Evolutionary conservation across 2,113 vertebrate species (phyloP).

Genomic region (Oostethus manadensis): DNA sequence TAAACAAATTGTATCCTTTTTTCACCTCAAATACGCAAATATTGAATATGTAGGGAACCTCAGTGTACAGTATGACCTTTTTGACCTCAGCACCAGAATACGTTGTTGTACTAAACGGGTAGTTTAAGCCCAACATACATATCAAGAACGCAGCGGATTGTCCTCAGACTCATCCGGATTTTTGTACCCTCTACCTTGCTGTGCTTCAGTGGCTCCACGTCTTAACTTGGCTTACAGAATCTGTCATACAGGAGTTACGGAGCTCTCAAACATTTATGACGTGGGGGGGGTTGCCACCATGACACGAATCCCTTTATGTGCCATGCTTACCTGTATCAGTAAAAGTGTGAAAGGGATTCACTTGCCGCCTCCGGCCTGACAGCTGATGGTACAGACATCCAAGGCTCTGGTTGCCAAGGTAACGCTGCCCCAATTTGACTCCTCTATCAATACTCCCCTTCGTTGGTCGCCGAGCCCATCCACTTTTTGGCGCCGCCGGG

Average conservation of each 20-base stretch:
- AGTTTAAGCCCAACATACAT: no score
- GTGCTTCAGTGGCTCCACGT: not conserved
- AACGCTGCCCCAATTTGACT: constrained; percentile 6
- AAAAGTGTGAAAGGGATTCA: constrained; percentile 2
- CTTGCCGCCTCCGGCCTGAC: constrained; percentile 6
- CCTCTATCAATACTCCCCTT: constrained; percentile 1
- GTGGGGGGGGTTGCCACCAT: not conserved
- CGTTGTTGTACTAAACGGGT: no score
- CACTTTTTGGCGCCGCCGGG: not conserved
- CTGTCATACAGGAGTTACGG: not conserved
- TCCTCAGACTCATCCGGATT: no score
- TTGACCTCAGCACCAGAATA: no score
- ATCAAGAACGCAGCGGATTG: no score
- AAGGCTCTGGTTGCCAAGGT: constrained; percentile 3
- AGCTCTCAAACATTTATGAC: not conserved
- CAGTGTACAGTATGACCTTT: no score
- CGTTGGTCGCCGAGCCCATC: constrained; percentile 4
- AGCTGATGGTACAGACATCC: constrained; percentile 2
- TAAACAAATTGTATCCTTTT: no score
- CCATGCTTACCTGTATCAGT: not conserved
- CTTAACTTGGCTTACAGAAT: not conserved
- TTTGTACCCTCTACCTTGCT: no score
- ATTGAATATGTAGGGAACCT: no score
- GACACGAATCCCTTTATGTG: not conserved
- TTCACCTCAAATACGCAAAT: no score